Evolutionary conservation across 2,888 invertebrate species (phyloP).

Genomic region (Neoitamus cyanurus): DNA sequence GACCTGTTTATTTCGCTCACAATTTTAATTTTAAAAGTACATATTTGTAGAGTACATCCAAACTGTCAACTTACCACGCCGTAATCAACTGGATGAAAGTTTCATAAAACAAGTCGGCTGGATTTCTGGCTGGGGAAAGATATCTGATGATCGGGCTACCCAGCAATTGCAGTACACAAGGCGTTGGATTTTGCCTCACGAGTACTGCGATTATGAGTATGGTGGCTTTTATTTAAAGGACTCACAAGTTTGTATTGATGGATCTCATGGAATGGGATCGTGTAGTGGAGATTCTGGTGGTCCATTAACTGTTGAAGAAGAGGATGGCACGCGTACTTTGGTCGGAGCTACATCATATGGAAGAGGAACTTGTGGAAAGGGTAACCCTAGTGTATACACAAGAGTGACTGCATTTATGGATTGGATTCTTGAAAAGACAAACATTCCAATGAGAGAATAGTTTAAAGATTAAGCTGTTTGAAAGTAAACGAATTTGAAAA

Average conservation of each 20-base stretch:
- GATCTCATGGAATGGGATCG: conserved; percentile 57
- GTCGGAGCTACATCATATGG: conserved; percentile 49
- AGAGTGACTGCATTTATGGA: conserved; percentile 29
- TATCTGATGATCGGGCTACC: neutral
- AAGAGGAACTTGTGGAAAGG: conserved; percentile 30
- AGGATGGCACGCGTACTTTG: neutral
- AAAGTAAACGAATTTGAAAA: neutral
- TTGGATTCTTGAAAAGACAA: conserved; percentile 41
- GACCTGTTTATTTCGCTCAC: neutral
- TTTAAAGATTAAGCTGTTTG: neutral
- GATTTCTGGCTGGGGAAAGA: conserved; percentile 26
- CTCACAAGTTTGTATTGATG: conserved; percentile 59
- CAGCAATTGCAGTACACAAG: conserved; percentile 12
- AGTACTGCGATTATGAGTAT: neutral
- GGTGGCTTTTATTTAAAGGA: conserved; percentile 48
- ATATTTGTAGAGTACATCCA: neutral
- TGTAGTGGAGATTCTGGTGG: conserved; percentile 61
- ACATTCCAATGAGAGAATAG: neutral
- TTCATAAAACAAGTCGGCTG: neutral
- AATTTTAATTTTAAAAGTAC: neutral
- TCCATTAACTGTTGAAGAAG: conserved; percentile 19
- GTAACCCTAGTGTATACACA: conserved; percentile 29
- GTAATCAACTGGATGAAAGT: neutral
- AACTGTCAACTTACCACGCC: neutral
- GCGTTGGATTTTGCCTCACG: neutral